These are phyloP conservation scores for Rhinolophus ferrumequinum DNA, from an alignment of 2,113 vertebrate species.

Conservation along the genomic window DNA sequence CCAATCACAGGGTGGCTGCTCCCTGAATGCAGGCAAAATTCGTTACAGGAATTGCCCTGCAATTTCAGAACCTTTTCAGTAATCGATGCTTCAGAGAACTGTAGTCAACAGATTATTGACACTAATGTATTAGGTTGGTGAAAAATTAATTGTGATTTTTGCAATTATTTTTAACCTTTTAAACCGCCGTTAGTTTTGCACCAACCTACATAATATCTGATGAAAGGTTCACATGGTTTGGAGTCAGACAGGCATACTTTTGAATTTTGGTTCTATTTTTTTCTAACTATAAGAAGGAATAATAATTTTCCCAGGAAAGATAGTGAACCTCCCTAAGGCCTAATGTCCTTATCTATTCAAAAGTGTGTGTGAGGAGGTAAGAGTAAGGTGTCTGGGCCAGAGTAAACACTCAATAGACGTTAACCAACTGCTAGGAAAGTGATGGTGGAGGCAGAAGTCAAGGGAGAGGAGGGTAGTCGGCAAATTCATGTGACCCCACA, in stretches of 20 bases:
- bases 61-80: background rate
- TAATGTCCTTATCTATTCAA: background rate
- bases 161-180: too few relatives aligned
- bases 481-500: background rate
- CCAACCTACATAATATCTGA: background rate
- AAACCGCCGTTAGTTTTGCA: too few relatives aligned
- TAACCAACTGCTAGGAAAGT: background rate
- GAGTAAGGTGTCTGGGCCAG: background rate
- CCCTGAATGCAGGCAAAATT: background rate
- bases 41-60: background rate
- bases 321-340: background rate
- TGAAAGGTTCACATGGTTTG: background rate
- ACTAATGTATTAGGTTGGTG: background rate
- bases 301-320: background rate
- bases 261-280: background rate
- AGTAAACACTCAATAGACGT: background rate
- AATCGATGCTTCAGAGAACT: background rate
- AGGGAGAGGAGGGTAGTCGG: background rate
- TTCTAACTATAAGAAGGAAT: background rate
- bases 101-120: background rate
- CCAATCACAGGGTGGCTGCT: accelerated
- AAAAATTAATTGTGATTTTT: too few relatives aligned
- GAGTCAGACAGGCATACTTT: background rate
- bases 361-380: background rate
- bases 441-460: background rate